These are phyloP conservation scores for Catharus ustulatus DNA, from an alignment of 2,797 vertebrate species.

Conservation along the genomic window DNA sequence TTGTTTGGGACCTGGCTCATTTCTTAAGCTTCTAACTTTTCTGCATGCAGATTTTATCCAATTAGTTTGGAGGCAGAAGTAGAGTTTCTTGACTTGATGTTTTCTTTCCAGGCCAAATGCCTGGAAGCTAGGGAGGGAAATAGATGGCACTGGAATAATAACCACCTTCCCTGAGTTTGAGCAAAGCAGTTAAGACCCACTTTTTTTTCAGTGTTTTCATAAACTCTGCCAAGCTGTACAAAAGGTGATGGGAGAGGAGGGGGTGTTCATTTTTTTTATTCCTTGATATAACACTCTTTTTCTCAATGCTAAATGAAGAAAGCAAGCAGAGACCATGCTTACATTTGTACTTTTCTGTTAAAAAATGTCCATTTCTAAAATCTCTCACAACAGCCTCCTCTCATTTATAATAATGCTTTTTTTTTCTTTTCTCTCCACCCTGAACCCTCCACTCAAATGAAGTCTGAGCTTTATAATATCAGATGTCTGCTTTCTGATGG, in stretches of 20 bases:
- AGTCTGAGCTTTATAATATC: background rate
- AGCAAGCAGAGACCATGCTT: background rate
- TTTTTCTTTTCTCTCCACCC: background rate
- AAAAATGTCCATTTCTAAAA: background rate
- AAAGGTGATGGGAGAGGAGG: background rate
- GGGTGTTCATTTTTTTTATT: background rate
- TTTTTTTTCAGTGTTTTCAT: slow-evolving; percentile 29
- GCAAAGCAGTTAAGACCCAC: slow-evolving; percentile 21
- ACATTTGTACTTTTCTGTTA: background rate
- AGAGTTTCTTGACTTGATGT: slow-evolving; percentile 43
- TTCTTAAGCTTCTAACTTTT: slow-evolving; percentile 39
- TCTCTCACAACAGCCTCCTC: background rate
- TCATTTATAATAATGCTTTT: background rate
- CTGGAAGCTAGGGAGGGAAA: slow-evolving; percentile 58
- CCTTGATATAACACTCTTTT: background rate
- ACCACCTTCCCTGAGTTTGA: slow-evolving; percentile 24
- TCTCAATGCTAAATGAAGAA: background rate
- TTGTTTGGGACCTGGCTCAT: slow-evolving; percentile 1
- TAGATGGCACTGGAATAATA: slow-evolving; percentile 57
- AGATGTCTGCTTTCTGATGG: background rate
- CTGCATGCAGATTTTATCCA: slow-evolving; percentile 56
- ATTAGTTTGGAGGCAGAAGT: slow-evolving; percentile 6
- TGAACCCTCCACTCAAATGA: background rate
- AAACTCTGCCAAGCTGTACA: slow-evolving; percentile 19
- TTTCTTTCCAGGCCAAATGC: slow-evolving; percentile 62